These are phyloP conservation scores for Anas platyrhynchos DNA, from an alignment of 2,113 vertebrate genomes.

Conservation along the genomic window DNA sequence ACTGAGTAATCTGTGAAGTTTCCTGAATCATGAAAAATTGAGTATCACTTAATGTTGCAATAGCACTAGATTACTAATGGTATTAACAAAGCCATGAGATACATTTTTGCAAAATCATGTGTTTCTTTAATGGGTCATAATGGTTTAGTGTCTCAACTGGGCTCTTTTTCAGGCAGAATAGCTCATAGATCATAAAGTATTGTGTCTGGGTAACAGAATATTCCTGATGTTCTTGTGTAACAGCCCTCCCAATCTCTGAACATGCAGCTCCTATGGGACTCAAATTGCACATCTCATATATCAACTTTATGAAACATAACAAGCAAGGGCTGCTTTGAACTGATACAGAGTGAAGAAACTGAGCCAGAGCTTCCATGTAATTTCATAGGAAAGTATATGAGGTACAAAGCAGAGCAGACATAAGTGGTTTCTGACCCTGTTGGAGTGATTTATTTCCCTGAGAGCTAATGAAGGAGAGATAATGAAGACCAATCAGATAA, in stretches of 20 bases:
- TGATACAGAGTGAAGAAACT: not conserved
- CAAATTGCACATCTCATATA: accelerated
- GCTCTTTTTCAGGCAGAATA: not conserved
- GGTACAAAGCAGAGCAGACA: not conserved
- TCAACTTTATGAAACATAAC: not conserved
- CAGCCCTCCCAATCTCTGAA: not conserved
- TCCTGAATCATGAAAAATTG: not conserved
- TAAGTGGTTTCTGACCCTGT: not conserved
- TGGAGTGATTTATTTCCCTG: not conserved
- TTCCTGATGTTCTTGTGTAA: not conserved
- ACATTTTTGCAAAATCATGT: not conserved
- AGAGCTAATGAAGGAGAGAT: not conserved
- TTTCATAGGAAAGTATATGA: not conserved
- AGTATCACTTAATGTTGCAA: not conserved
- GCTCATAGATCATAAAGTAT: not conserved
- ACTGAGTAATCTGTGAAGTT: not conserved
- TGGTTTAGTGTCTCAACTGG: not conserved
- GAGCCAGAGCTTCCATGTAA: not conserved
- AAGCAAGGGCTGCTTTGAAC: not conserved
- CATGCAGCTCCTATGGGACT: not conserved
- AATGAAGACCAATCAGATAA: not conserved
- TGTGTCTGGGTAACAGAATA: not conserved
- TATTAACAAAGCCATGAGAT: not conserved
- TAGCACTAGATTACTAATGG: not conserved
- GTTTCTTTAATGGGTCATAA: not conserved